Base-by-base conservation (phyloP, 1,140 invertebrate species). In the Drosophila leontia region DNA sequence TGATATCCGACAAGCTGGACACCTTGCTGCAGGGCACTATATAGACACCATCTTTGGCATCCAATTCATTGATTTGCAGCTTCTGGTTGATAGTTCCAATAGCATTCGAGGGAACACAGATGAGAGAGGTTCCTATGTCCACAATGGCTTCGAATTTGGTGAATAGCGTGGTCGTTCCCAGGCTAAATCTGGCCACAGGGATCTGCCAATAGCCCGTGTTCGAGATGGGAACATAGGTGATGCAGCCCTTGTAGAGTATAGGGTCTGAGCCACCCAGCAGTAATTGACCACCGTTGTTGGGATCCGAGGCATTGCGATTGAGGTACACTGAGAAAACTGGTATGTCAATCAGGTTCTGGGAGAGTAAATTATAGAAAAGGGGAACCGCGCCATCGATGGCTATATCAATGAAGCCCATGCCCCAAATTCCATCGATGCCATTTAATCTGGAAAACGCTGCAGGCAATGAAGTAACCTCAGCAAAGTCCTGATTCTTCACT, bases 161-260 rank as follows among this genome's bases (percentile, higher is more conserved):
- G 92, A 93, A 80, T 92, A 96, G 95, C 3, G 93, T 86, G 3
- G 0, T 93, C 93, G 35, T 92, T 93, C 59, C 64, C 80, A 67
- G 37, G 80, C 17, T 93, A 94, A 88, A 99, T 15, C 51, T 59
- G 4, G n/a, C 97, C 96, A 99, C 97, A 80, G 94, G 95, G 93
- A 99, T 99, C 94, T 99, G 98, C 99, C 99, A 99, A 93, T 99
- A 99, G 35, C 96, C 97, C 94, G 97, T 94, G 59, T 94, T 94
- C 68, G 96, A 95, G 0, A 99, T 96, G 34, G 96, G 95, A 45
- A 98, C 94, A 93, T 99, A 99, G 9, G 97, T 98, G 91, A 99
- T 97, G 80, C 97, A 95, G 17, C 98, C 99, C 3, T 42, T 94
- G 93, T 98, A 99, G 88, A 98, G 95, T 41, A 95, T 94, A 3